Percentiles rank a stretch among this genome's conserved stretches.
Conservation (phyloP, 2,888 invertebrate species). For the Blera fallax region DNA sequence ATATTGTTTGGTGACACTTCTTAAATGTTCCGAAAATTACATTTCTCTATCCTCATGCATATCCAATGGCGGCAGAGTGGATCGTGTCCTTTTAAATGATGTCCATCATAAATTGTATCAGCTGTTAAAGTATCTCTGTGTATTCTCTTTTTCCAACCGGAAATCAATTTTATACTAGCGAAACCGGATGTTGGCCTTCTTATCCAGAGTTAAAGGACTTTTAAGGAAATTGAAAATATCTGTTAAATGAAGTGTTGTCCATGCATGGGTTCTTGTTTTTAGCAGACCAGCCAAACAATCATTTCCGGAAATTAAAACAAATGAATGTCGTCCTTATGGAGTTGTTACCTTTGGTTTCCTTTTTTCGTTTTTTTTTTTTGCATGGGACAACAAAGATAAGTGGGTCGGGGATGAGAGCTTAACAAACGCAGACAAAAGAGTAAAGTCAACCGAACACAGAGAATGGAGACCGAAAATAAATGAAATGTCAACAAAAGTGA, state of each 20-base stretch:
- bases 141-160: conserved; percentile 28
- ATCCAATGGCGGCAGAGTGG: no score
- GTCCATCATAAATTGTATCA: conserved; percentile 16
- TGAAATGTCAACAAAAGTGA: conserved; percentile 72
- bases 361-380: conserved; percentile 1
- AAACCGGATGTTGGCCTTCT: conserved; percentile 30
- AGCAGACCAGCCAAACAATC: conserved; percentile 26
- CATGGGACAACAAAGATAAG: conserved; percentile 43
- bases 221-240: conserved; percentile 55
- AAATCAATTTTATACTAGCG: conserved; percentile 48
- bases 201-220: conserved; percentile 18
- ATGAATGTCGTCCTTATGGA: conserved; percentile 37
- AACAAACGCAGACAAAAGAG: conserved; percentile 61
- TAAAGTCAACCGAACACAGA: conserved; percentile 51
- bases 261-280: neutral
- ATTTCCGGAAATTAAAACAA: conserved; percentile 67
- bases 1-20: neutral
- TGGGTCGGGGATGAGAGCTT: conserved; percentile 46
- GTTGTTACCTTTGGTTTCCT: neutral
- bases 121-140: conserved; percentile 7
- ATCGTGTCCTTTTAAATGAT: neutral
- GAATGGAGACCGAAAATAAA: conserved; percentile 65
- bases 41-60: neutral
- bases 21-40: neutral
- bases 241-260: conserved; percentile 23